Base-by-base conservation (phyloP, 2,113 vertebrate species). In the Carassius carassius region DNA sequence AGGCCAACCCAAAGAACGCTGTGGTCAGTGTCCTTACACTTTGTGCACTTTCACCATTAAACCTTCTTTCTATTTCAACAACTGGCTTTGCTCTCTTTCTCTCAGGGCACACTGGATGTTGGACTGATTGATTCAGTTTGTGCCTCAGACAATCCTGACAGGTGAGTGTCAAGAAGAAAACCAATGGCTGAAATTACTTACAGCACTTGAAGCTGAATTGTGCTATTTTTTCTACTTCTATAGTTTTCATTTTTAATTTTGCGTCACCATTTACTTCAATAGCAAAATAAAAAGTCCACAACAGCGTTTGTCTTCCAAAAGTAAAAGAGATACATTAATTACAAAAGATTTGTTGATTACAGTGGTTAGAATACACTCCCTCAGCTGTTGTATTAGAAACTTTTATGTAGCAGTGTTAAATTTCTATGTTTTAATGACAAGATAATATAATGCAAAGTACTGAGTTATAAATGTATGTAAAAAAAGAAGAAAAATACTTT, bases 1-100 rank as follows among this genome's bases (percentile, higher is more conserved):
- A 97, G 90, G 97, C 97, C 89, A 98, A 98, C 88, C 97, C 97
- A 21, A 98, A 98, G 93, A 98, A 98, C 63, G 96, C 97, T 51
- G 96, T 98, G 95, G 96, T 97, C 85, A 95, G 96, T 94, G 17
- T 70, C 51, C 7, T 1, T 23, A n/a, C 49, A 41, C 23, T 35
- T 29, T 2, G 9, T n/a, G 56, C 25, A 32, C 54, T 78, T 49
- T 78, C 25, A 32, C 25, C 8, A 0, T 54, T 21, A 56, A 51
- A 29, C 49, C 10, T 35, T 9, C 29, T 49, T 54, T 4, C 47
- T 12, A 3, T 73, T 10, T 69, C 51, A 37, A 17, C 13, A 35
- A 17, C 13, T 35, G 69, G 6, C 62, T 32, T 54, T 63, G 0
- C 76, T 81, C 4, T 90, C 9, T 88, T 16, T 86, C 47, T 77